Percentiles rank a stretch among this genome's conserved stretches.
Evolutionary conservation across 2,113 vertebrate species (phyloP).

Genomic region (Leucopsar rothschildi): DNA sequence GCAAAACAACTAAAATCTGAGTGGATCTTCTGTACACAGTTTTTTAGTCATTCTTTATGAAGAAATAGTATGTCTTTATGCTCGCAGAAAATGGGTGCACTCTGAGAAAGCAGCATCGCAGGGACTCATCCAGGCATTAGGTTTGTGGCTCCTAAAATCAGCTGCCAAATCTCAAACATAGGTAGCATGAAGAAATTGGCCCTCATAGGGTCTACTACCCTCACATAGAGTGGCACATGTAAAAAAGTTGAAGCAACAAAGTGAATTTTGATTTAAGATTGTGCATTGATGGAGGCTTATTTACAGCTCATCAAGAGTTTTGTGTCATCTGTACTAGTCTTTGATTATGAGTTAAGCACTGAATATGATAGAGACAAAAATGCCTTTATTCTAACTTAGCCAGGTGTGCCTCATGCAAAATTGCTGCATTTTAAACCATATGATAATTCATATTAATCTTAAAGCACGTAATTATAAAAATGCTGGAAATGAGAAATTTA

Average conservation of each 20-base stretch:
- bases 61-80: not conserved
- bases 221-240: not conserved
- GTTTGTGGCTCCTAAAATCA: not conserved
- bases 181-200: not conserved
- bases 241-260: not conserved
- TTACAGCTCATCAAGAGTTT: conserved; percentile 44
- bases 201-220: not conserved
- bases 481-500: not conserved
- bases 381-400: not conserved
- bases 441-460: conserved; percentile 14
- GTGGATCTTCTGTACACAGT: not conserved
- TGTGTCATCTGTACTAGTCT: conserved; percentile 13
- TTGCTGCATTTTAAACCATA: conserved; percentile 10
- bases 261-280: not conserved
- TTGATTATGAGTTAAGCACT: conserved; percentile 52
- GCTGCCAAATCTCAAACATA: not conserved
- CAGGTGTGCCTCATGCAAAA: conserved; percentile 48
- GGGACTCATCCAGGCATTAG: fast-evolving
- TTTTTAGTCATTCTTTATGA: not conserved
- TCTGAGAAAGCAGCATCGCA: not conserved
- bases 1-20: not conserved
- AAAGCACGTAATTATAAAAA: not conserved
- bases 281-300: conserved; percentile 11
- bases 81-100: not conserved
- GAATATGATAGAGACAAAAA: conserved; percentile 22